Evolutionary conservation across 2,888 invertebrate genomes (phyloP).

Genomic region (Drosophila austrosaltans): DNA sequence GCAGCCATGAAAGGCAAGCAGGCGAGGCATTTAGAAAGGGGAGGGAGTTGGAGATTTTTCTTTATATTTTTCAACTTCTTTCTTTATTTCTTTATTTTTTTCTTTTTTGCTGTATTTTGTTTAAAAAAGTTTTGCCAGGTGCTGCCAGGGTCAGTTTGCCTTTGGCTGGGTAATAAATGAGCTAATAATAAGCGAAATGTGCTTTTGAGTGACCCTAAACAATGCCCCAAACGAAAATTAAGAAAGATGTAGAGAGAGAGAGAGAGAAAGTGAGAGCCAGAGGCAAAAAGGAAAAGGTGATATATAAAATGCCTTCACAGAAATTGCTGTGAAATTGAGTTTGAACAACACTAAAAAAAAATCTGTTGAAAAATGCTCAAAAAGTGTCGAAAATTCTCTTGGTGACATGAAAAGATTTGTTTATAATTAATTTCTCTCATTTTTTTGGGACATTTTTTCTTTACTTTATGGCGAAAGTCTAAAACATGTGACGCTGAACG

Average conservation of each 20-base stretch:
- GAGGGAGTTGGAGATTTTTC: constrained; percentile 47
- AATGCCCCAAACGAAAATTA: constrained; percentile 38
- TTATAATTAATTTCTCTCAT: constrained; percentile 73
- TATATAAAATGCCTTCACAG: constrained; percentile 8
- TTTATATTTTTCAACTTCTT: constrained; percentile 48
- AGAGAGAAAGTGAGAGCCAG: constrained; percentile 10
- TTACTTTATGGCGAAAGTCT: constrained; percentile 30
- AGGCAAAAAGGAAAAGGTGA: constrained; percentile 3
- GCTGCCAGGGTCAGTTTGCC: constrained; percentile 67
- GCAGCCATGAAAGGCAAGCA: constrained; percentile 11
- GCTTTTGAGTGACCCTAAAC: constrained; percentile 79
- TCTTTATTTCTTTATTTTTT: constrained; percentile 54
- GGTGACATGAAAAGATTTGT: constrained; percentile 77
- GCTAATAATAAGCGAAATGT: constrained; percentile 82
- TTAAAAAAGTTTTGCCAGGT: constrained; percentile 67
- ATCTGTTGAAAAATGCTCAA: constrained; percentile 66
- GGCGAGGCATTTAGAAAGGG: neutral
- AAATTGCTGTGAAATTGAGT: constrained; percentile 68
- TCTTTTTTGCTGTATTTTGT: constrained; percentile 62
- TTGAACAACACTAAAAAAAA: constrained; percentile 37
- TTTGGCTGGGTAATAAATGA: constrained; percentile 80
- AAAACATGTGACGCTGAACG: constrained; percentile 65
- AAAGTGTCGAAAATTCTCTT: constrained; percentile 76
- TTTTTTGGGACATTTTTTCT: constrained; percentile 27
- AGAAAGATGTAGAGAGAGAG: neutral